Evolutionary conservation across 2,797 vertebrate species (phyloP).

Genomic region (Propithecus deckenii): DNA sequence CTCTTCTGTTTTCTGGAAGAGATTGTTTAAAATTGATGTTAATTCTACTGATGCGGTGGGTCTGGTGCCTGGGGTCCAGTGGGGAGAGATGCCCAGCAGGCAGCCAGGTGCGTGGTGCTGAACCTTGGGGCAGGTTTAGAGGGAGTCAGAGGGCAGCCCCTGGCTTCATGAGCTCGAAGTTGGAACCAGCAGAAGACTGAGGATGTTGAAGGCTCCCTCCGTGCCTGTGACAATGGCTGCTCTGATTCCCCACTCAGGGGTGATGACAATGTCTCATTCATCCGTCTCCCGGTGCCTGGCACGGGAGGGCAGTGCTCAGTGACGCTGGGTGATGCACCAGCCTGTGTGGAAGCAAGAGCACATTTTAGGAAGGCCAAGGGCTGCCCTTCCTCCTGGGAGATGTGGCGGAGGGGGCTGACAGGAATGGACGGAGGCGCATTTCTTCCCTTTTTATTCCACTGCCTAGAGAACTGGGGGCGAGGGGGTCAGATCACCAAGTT

Average conservation of each 20-base stretch:
- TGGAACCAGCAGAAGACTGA: background rate
- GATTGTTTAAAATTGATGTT: background rate
- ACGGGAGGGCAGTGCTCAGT: background rate
- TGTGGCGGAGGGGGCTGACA: background rate
- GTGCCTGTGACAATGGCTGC: background rate
- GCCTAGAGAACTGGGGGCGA: background rate
- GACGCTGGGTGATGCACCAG: background rate
- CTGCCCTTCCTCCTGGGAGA: background rate
- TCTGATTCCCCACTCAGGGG: background rate
- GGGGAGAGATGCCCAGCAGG: background rate
- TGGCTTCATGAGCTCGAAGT: background rate
- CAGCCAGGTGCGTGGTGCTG: background rate
- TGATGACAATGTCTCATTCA: slow-evolving; percentile 49
- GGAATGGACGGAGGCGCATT: background rate
- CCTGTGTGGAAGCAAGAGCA: background rate
- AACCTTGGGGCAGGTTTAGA: background rate
- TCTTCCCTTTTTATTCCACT: background rate
- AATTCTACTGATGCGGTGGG: background rate
- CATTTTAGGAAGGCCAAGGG: background rate
- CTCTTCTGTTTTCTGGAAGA: background rate
- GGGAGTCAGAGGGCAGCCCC: background rate
- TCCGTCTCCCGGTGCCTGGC: slow-evolving; percentile 64
- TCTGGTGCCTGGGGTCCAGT: background rate
- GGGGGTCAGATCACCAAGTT: background rate
- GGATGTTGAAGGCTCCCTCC: background rate